Evolutionary conservation across 1,140 invertebrate genomes (phyloP), one percentile per base, ranked within the genome.

Genomic region (Rhysida immarginata): DNA sequence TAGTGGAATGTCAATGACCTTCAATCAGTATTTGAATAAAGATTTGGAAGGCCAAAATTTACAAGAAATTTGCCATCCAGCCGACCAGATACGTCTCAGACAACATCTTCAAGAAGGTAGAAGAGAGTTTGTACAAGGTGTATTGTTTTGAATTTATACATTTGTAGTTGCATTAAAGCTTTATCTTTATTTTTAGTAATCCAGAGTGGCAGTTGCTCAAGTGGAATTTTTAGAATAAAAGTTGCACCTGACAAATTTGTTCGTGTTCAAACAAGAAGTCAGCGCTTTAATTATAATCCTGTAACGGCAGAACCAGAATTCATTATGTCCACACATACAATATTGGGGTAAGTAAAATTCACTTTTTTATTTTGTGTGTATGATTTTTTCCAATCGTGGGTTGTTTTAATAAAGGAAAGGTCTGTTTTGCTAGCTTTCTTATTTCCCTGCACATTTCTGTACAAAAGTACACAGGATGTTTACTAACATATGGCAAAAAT

Each of bases 261-360:
- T 56, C 80, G 84, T 68, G 83, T 93, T 56, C 85, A 87, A 75
- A 89, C 88, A 35, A 87, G 87, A 69, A 89, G 87, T 62, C 87
- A 85, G 72, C 73, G 85, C 57, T 92, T 92, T 67, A 80, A 80
- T 63, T 77, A 76, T 26, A 83, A 80, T 66, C 75, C 78, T 44
- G 76, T 79, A 58, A 69, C 64, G 46, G 75, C 58, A 62, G 84
- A 88, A 59, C 75, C 77, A 53, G 86, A 92, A 65, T 92, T 90
- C 70, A 85, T 95, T 58, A 90, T 94, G 82, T 85, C 89, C 46
- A 87, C 87, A 45, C 87, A 91, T 71, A 86, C 87, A 49, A 82
- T 96, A 75, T 73, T 85, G 43, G 66, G 67, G 68, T 72, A 60
- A 60, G 62, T n/a, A n/a, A n/a, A n/a, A n/a, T n/a, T n/a, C n/a